Base-by-base conservation (phyloP, 2,797 vertebrate species). In the Chelon auratus region DNA sequence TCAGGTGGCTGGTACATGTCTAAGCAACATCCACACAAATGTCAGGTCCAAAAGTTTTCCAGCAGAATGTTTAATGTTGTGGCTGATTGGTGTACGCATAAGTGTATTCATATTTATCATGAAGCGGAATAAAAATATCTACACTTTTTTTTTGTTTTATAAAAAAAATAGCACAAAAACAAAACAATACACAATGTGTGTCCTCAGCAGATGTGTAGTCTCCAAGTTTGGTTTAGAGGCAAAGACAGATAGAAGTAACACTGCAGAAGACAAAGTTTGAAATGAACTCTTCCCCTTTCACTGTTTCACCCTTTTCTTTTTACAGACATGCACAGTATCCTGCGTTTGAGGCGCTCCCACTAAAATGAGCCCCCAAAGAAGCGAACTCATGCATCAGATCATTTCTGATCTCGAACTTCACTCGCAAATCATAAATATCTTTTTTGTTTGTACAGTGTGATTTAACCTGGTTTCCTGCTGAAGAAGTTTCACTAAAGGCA, bases 261-360 rank as follows among this genome's bases (percentile, higher is more conserved):
- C 13, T n/a, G n/a, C 5, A 20, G 14, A 64, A 8, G 39, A 39
- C 11, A 54, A 61, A 52, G 58, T 79, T 78, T n/a, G 15, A 43
- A 60, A 43, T 74, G 51, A 78, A 77, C 70, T 84, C 55, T 79
- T 76, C 73, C 37, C 68, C 75, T 75, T 55, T 81, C 50, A 79
- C 59, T 43, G 58, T 66, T 78, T 73, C 43, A 63, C 55, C 47
- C 18, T 58, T 42, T 48, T 8, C 48, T 24, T 62, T 68, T 68
- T 43, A 36, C 15, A 53, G 15, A 60, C 54, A 62, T 61, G 68
- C 22, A 43, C 26, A 58, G 58, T 14, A 18, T 40, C 42, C 39
- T 39, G 56, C 45, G 26, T 42, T n/a, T 18, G 14, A 36, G 52
- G 26, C 26, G 17, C 52, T 65, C 36, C 33, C 7, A 42, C 47